These are phyloP conservation scores for Hippocampus abdominalis DNA, from an alignment of 2,113 vertebrate species.

Conservation along the genomic window DNA sequence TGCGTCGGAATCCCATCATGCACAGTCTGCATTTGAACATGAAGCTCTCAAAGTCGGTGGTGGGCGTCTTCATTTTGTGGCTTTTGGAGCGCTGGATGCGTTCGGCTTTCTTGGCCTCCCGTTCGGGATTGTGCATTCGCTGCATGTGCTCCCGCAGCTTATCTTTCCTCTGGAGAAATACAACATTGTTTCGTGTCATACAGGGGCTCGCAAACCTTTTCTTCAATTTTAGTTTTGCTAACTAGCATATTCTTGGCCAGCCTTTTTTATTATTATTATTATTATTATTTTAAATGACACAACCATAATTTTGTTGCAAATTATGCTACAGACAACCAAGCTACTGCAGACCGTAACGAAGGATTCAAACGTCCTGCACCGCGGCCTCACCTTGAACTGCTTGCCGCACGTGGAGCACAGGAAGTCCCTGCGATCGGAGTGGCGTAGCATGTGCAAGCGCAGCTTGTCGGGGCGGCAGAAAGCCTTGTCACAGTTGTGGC, in stretches of 20 bases:
- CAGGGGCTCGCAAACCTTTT: not conserved
- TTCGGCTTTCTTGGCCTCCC: slow-evolving; percentile 93
- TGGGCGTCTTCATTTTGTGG: slow-evolving; percentile 88
- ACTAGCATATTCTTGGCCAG: too few relatives aligned
- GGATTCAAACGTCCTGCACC: not conserved
- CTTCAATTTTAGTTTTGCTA: too few relatives aligned
- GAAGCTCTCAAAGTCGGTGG: slow-evolving; percentile 94
- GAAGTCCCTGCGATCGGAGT: slow-evolving; percentile 97
- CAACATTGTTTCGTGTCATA: not conserved
- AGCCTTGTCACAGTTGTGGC: slow-evolving; percentile 91
- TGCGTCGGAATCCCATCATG: slow-evolving; percentile 97
- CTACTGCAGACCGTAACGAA: not conserved
- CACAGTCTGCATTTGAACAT: slow-evolving; percentile 96
- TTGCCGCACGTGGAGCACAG: slow-evolving; percentile 97
- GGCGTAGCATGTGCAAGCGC: slow-evolving; percentile 92
- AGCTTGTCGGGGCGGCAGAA: slow-evolving; percentile 97
- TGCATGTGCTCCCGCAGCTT: slow-evolving; percentile 98
- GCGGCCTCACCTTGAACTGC: slow-evolving; percentile 86
- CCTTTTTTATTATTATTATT: too few relatives aligned
- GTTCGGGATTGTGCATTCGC: slow-evolving; percentile 96
- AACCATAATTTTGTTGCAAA: not conserved
- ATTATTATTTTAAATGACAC: too few relatives aligned
- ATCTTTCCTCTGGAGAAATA: slow-evolving; percentile 83
- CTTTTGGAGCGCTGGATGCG: slow-evolving; percentile 89
- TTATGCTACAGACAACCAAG: not conserved